These are phyloP conservation scores for Platysternon megacephalum DNA, from an alignment of 2,113 vertebrate genomes.

Conservation along the genomic window DNA sequence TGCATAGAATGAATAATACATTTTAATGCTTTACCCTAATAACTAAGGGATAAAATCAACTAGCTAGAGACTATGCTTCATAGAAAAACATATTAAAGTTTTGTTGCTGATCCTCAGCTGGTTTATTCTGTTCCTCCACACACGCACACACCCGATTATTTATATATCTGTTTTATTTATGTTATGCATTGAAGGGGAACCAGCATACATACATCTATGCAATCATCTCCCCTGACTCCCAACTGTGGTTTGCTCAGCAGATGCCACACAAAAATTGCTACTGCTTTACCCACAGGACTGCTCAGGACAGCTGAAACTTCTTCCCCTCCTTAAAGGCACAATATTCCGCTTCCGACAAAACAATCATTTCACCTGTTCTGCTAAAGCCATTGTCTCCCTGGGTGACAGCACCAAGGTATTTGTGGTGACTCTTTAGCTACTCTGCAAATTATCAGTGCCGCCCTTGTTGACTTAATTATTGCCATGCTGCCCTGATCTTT, in stretches of 20 bases:
- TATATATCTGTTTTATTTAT: no score
- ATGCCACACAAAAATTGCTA: no score
- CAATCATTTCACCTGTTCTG: not conserved
- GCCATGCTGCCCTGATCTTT: not conserved
- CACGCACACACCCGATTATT: no score
- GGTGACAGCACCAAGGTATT: not conserved
- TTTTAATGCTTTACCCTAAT: not conserved
- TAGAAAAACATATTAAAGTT: not conserved
- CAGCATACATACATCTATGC: no score
- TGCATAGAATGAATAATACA: not conserved
- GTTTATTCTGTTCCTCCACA: not conserved
- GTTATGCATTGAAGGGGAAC: no score
- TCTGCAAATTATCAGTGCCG: not conserved
- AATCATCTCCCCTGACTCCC: no score
- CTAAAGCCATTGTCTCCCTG: fast-evolving
- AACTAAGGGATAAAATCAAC: not conserved
- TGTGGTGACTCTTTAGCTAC: not conserved
- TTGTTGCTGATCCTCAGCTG: not conserved
- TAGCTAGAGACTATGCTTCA: not conserved
- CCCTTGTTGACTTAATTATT: not conserved
- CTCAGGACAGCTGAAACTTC: fast-evolving
- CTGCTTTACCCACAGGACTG: not conserved
- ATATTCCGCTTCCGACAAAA: not conserved
- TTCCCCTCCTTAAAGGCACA: not conserved
- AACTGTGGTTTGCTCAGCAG: no score